Evolutionary conservation across 2,113 vertebrate species (phyloP).

Genomic region (Paradoxurus hermaphroditus): DNA sequence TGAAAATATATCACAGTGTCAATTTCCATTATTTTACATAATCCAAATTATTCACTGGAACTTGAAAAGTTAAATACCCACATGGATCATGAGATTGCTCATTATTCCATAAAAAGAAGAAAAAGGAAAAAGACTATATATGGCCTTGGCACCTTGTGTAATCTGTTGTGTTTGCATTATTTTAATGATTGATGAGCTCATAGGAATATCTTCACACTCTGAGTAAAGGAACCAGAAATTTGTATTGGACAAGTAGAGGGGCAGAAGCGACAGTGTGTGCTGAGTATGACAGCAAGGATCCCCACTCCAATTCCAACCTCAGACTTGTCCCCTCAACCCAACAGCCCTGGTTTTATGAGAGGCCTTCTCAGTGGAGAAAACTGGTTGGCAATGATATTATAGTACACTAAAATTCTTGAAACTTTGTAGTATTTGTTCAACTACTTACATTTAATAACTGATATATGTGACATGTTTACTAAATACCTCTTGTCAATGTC

Average conservation of each 20-base stretch:
- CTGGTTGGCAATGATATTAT: neutral
- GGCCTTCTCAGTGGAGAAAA: neutral
- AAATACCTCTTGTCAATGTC: neutral
- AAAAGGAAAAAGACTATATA: neutral
- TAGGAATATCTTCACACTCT: neutral
- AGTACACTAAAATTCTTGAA: neutral
- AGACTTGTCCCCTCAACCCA: neutral
- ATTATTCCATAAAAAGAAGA: neutral
- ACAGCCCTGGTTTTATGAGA: neutral
- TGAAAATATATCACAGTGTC: neutral
- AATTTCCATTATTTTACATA: neutral
- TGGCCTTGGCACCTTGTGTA: too few relatives aligned
- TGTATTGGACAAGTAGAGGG: neutral
- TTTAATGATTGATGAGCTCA: neutral
- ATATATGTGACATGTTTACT: neutral
- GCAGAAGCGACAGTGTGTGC: neutral
- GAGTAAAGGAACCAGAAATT: neutral
- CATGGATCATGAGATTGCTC: neutral
- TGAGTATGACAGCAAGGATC: neutral
- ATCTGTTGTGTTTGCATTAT: neutral
- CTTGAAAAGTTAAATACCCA: neutral
- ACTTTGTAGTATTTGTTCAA: neutral
- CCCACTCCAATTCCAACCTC: neutral
- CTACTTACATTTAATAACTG: neutral
- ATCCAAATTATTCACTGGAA: neutral